A percentile compares a stretch with the other conserved stretches of the same genome.
Conservation (phyloP, 1,140 invertebrate genomes). For the Capitella teleta region DNA sequence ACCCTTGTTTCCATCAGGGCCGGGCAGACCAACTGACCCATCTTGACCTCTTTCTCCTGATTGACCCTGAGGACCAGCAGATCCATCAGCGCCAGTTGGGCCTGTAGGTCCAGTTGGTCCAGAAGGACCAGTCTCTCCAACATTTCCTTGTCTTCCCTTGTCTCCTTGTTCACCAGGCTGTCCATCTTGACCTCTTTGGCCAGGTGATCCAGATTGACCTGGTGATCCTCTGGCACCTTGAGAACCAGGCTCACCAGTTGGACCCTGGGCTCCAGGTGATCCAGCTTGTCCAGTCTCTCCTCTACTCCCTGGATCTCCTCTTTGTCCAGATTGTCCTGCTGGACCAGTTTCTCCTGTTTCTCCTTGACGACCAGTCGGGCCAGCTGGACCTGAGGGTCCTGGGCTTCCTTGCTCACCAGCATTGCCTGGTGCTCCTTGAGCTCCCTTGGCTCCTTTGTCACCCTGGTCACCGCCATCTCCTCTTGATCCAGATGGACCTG, state of each 20-base stretch:
- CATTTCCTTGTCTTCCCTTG: slow-evolving; percentile 5
- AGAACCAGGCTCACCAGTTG: neutral
- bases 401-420: neutral
- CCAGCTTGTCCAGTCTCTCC: neutral
- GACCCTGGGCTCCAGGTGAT: neutral
- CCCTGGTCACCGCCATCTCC: slow-evolving; percentile 3
- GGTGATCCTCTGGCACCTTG: neutral
- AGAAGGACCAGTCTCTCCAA: slow-evolving; percentile 1
- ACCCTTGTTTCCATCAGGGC: too few relatives aligned
- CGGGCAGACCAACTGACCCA: neutral
- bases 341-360: neutral
- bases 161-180: neutral
- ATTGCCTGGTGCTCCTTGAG: neutral
- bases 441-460: slow-evolving; percentile 1
- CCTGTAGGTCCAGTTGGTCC: slow-evolving; percentile 22
- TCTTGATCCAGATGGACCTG: neutral
- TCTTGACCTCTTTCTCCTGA: neutral
- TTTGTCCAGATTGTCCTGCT: neutral
- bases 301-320: neutral
- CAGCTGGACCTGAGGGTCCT: neutral
- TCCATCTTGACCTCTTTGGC: slow-evolving; percentile 1
- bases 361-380: neutral
- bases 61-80: too few relatives aligned
- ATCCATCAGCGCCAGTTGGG: too few relatives aligned
- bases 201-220: slow-evolving; percentile 7